phyloP scores from a whole-genome alignment of 2,888 invertebrate genomes.

The Tinea semifulvella region DNA sequence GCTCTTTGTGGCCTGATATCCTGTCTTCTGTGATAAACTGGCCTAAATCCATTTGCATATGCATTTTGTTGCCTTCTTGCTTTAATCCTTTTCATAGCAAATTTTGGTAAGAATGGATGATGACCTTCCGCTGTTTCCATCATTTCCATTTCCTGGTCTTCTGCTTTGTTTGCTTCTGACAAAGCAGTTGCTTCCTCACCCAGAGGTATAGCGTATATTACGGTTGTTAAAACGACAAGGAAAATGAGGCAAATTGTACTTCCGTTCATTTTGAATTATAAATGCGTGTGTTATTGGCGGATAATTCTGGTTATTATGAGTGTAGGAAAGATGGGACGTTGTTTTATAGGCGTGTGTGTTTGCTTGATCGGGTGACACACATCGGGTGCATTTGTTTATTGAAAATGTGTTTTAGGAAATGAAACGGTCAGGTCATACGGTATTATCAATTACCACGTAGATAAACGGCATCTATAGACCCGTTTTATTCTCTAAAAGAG shows the following conservation, averaged over 20 bases:
- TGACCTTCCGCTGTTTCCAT: constrained; percentile 51
- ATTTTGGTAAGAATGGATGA: constrained; percentile 50
- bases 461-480: constrained; percentile 39
- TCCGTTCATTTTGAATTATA: neutral
- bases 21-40: constrained; percentile 24
- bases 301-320: neutral
- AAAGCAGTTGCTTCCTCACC: constrained; percentile 23
- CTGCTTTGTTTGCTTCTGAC: neutral
- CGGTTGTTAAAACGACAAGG: constrained; percentile 21
- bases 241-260: constrained; percentile 22
- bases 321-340: constrained; percentile 18
- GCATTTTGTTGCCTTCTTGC: constrained; percentile 38
- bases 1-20: constrained; percentile 19
- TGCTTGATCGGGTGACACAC: constrained; percentile 44
- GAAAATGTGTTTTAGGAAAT: constrained; percentile 47
- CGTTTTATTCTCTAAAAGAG: neutral
- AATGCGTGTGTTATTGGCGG: constrained; percentile 1
- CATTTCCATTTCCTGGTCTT: constrained; percentile 28
- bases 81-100: constrained; percentile 49
- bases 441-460: constrained; percentile 53
- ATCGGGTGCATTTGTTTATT: constrained; percentile 53
- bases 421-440: constrained; percentile 47
- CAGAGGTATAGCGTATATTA: constrained; percentile 28
- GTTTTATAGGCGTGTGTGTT: constrained; percentile 54
- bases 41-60: constrained; percentile 31